Evolutionary conservation across 2,113 vertebrate species (phyloP).

Genomic region (Irena cyanogastra): DNA sequence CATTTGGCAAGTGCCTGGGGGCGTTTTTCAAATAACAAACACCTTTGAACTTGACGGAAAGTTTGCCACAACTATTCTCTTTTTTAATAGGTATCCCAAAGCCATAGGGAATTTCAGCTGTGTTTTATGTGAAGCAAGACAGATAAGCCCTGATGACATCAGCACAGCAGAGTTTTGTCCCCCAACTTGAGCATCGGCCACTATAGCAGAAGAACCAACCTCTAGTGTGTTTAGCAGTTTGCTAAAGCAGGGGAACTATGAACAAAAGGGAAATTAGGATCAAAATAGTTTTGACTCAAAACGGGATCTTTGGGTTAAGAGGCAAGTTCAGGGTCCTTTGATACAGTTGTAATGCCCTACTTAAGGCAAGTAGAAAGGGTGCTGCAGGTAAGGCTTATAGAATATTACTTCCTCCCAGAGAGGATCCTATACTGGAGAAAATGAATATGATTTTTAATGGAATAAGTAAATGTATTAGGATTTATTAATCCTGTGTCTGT

Average conservation of each 20-base stretch:
- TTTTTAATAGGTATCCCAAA: conserved; percentile 30
- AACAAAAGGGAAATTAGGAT: neutral
- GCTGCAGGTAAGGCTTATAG: neutral
- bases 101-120: neutral
- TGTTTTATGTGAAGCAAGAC: neutral
- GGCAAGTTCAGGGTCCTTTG: neutral
- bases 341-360: neutral
- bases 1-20: neutral
- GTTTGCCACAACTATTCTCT: neutral
- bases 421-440: neutral
- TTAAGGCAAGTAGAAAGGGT: neutral
- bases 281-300: neutral
- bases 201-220: neutral
- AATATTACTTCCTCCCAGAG: neutral
- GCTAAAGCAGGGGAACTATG: neutral
- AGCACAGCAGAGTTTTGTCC: neutral
- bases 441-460: neutral
- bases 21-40: neutral
- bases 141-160: neutral
- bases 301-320: neutral
- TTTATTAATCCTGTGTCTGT: neutral
- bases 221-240: neutral
- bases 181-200: neutral
- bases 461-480: neutral
- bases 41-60: conserved; percentile 5